These are phyloP conservation scores for Pipistrellus nathusii DNA, from an alignment of 2,797 vertebrate genomes.

Conservation along the genomic window DNA sequence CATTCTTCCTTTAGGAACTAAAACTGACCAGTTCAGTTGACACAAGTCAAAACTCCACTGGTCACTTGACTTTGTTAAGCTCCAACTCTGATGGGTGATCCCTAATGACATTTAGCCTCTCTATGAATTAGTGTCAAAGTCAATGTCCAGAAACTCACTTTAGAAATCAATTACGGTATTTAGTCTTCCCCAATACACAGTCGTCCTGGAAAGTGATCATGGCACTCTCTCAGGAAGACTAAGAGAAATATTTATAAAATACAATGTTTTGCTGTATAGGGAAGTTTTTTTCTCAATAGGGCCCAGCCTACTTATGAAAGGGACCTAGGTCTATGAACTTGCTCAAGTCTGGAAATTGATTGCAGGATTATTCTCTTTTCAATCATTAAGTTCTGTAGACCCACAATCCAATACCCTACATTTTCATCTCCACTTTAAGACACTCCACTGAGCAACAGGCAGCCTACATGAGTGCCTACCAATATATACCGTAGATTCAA, in stretches of 20 bases:
- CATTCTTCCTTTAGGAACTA: not conserved
- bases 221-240: not conserved
- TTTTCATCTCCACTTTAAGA: not conserved
- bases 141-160: not conserved
- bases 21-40: not conserved
- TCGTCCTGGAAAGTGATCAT: not conserved
- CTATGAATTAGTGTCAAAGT: not conserved
- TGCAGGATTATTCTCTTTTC: not conserved
- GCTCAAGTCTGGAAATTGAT: not conserved
- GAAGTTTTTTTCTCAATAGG: not conserved
- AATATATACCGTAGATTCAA: not conserved
- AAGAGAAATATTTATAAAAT: not conserved
- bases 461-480: not conserved
- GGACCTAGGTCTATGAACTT: not conserved
- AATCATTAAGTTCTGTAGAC: not conserved
- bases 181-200: not conserved
- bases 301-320: not conserved
- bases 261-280: not conserved
- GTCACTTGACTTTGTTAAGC: not conserved
- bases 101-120: not conserved
- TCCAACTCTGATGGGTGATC: not conserved
- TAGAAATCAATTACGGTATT: not conserved
- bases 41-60: not conserved
- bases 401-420: not conserved
- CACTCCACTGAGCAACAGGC: not conserved